phyloP scores from a whole-genome alignment of 2,888 invertebrate genomes.

The Cheilosia impressa region DNA sequence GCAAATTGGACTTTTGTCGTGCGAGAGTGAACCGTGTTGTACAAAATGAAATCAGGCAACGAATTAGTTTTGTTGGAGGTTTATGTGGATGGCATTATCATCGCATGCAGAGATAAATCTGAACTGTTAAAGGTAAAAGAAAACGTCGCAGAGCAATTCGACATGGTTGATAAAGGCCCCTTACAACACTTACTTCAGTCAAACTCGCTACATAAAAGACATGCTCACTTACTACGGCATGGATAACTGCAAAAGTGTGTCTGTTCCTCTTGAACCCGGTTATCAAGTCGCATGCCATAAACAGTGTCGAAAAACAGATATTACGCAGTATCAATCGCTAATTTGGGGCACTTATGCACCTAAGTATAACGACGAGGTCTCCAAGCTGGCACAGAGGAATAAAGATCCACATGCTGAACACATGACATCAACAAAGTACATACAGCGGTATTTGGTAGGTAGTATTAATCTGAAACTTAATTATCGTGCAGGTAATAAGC shows the following conservation, averaged over 20 bases:
- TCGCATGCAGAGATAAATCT: constrained; percentile 38
- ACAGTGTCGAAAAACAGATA: constrained; percentile 36
- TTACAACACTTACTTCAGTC: constrained; percentile 6
- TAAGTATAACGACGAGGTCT: constrained; percentile 30
- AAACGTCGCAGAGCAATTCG: constrained; percentile 5
- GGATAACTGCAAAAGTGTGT: constrained; percentile 25
- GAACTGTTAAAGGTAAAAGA: constrained; percentile 5
- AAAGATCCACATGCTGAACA: constrained; percentile 37
- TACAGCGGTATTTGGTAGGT: constrained; percentile 33
- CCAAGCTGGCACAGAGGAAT: constrained; percentile 23
- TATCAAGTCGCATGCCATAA: constrained; percentile 13
- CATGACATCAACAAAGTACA: constrained; percentile 18
- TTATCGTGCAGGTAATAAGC: no score
- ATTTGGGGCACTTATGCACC: constrained; percentile 40
- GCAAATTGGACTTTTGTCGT: constrained; percentile 55
- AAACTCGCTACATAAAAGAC: not conserved
- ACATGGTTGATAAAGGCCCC: constrained; percentile 10
- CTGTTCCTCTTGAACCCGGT: constrained; percentile 33
- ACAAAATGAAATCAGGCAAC: constrained; percentile 43
- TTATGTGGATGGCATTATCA: constrained; percentile 66
- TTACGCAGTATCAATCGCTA: constrained; percentile 24
- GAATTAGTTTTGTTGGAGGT: constrained; percentile 48
- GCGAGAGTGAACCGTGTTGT: constrained; percentile 71
- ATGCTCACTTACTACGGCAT: constrained; percentile 29
- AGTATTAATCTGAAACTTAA: not conserved